Percentiles rank a stretch among this genome's conserved stretches.
phyloP scores from a whole-genome alignment of 2,113 vertebrate genomes.

The Melanerpes aurifrons region DNA sequence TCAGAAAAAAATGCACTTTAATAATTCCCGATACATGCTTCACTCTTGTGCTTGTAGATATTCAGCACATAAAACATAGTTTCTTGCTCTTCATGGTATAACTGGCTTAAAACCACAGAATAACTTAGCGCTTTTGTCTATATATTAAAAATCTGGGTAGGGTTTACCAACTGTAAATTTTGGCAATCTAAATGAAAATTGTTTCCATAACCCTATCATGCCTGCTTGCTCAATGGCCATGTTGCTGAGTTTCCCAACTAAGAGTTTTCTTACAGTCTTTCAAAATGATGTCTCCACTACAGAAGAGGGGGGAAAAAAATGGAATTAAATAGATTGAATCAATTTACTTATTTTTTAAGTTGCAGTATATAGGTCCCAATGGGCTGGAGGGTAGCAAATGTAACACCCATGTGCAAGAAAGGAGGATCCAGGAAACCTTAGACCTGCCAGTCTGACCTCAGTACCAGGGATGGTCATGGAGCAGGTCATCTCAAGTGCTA shows the following conservation, averaged over 20 bases:
- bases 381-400: no score
- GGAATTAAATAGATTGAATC: neutral
- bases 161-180: neutral
- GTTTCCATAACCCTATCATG: neutral
- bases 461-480: no score
- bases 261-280: neutral
- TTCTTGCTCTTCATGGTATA: neutral
- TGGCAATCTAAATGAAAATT: neutral
- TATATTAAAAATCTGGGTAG: neutral
- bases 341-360: neutral
- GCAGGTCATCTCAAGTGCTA: no score
- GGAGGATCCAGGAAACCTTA: no score
- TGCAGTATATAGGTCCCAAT: neutral
- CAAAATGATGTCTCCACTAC: neutral
- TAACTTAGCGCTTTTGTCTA: neutral
- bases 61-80: neutral
- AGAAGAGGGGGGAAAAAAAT: neutral
- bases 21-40: neutral
- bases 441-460: no score
- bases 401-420: no score
- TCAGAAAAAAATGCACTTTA: neutral
- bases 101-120: neutral
- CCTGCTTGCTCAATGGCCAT: accelerated
- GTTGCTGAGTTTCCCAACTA: neutral
- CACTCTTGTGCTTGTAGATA: neutral